Conservation (phyloP, 2,888 invertebrate species). For the Noctua pronuba region DNA sequence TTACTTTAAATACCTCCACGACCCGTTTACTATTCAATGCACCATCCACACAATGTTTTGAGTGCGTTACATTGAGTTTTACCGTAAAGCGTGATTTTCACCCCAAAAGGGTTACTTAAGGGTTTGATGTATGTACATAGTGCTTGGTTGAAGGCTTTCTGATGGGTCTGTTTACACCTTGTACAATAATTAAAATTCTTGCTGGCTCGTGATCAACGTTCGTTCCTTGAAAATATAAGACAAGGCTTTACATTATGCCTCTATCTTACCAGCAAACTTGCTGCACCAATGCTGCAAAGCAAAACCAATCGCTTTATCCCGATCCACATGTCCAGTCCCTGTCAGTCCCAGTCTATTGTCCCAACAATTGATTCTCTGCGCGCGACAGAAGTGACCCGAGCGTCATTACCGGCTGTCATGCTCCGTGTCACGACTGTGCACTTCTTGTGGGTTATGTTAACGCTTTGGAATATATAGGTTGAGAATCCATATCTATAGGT, state of each 20-base stretch:
- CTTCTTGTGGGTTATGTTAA: conserved; percentile 23
- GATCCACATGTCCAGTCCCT: conserved; percentile 8
- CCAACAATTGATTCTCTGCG: conserved; percentile 58
- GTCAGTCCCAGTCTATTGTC: conserved; percentile 38
- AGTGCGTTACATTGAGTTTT: too few species aligned
- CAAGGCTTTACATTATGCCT: neutral
- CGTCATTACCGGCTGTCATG: conserved; percentile 60
- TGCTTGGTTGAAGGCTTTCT: too few species aligned
- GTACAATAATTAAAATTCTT: too few species aligned
- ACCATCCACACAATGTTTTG: too few species aligned
- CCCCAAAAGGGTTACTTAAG: too few species aligned
- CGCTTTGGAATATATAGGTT: neutral
- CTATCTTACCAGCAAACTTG: neutral
- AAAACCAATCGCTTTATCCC: conserved; percentile 25
- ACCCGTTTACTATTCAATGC: too few species aligned
- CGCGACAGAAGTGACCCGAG: conserved; percentile 53
- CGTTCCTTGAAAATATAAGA: too few species aligned
- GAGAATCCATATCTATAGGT: neutral
- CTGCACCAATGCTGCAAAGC: neutral
- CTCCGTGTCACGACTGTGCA: conserved; percentile 23
- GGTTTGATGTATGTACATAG: too few species aligned
- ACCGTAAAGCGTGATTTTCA: too few species aligned
- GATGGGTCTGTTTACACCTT: too few species aligned
- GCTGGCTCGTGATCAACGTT: too few species aligned
- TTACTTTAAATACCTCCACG: too few species aligned